Evolutionary conservation across 2,888 invertebrate genomes (phyloP).

Genomic region (Notodonta ziczac): DNA sequence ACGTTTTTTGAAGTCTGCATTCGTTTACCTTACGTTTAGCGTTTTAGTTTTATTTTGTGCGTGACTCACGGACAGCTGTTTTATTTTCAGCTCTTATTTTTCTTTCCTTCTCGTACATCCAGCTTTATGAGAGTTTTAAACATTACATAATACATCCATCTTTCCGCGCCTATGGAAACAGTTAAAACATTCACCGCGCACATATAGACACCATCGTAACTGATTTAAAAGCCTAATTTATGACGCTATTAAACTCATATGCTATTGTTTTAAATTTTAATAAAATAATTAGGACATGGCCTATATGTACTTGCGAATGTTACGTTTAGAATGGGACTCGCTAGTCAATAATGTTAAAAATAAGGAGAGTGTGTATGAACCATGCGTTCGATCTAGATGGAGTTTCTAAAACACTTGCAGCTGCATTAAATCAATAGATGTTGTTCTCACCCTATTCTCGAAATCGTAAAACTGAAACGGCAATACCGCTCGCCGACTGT

Average conservation of each 20-base stretch:
- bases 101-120: conserved; percentile 61
- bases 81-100: conserved; percentile 65
- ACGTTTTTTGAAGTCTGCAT: conserved; percentile 55
- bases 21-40: conserved; percentile 58
- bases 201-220: conserved; percentile 17
- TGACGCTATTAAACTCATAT: conserved; percentile 13
- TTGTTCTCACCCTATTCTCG: conserved; percentile 36
- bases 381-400: conserved; percentile 11
- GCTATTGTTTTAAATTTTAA: neutral
- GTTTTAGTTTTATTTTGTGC: conserved; percentile 62
- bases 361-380: neutral
- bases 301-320: no score
- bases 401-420: conserved; percentile 17
- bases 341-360: no score
- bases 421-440: conserved; percentile 19
- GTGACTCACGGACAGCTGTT: conserved; percentile 73
- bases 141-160: conserved; percentile 67
- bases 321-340: no score
- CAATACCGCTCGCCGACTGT: conserved; percentile 26
- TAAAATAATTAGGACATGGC: neutral
- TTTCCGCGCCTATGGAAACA: conserved; percentile 53
- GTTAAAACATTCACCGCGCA: conserved; percentile 39
- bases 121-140: conserved; percentile 69
- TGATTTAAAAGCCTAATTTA: conserved; percentile 22
- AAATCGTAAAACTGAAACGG: conserved; percentile 31